Evolutionary conservation across 2,113 vertebrate genomes (phyloP).

Genomic region (Gopherus evgoodei): DNA sequence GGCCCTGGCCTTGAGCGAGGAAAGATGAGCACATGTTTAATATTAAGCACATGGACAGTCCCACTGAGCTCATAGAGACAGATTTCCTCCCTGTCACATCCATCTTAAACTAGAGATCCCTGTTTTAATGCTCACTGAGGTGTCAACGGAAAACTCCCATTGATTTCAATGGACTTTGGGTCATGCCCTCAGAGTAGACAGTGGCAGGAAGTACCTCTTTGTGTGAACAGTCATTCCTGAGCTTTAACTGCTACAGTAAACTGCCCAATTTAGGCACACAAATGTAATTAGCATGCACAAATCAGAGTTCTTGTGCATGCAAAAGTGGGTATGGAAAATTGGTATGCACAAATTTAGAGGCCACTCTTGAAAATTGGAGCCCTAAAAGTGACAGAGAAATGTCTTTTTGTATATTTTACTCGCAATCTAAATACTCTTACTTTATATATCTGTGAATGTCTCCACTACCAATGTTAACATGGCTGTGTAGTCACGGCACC

Average conservation of each 20-base stretch:
- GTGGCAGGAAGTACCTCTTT: neutral
- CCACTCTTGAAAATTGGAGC: neutral
- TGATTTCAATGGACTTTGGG: constrained; percentile 22
- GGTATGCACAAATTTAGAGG: neutral
- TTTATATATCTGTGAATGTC: no score
- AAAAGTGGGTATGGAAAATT: neutral
- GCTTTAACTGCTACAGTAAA: neutral
- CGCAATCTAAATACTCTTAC: neutral
- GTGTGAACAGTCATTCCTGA: neutral
- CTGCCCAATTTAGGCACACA: neutral
- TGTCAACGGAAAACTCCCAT: neutral
- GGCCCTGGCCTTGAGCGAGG: constrained; percentile 34
- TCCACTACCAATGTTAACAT: no score
- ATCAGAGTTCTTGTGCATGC: neutral
- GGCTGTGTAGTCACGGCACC: no score
- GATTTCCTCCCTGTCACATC: constrained; percentile 7
- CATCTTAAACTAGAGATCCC: neutral
- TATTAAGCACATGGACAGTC: neutral
- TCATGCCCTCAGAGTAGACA: neutral
- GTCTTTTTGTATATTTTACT: neutral
- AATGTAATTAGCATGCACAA: neutral
- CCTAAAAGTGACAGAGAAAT: rapidly evolving
- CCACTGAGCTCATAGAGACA: neutral
- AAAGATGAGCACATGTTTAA: constrained; percentile 13
- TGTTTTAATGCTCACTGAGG: constrained; percentile 6